Conservation (phyloP, 1,140 invertebrate species). For the Eumeta japonica region DNA sequence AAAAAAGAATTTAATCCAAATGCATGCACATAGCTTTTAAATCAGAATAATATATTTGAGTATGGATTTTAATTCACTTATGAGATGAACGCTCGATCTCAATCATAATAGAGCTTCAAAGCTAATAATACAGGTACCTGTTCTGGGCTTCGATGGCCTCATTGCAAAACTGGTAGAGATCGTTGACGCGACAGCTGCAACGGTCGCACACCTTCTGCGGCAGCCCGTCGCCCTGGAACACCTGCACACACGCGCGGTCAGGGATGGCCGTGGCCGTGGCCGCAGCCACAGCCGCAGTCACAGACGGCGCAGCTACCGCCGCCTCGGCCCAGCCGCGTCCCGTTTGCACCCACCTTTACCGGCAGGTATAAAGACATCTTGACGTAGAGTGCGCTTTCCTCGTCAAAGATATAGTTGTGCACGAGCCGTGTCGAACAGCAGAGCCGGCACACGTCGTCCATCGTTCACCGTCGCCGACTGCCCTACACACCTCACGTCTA, state of each 20-base stretch:
- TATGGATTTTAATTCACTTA: conserved; percentile 3
- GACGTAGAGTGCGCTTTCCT: conserved; percentile 44
- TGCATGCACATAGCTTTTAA: neutral
- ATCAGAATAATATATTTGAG: neutral
- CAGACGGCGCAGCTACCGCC: conserved; percentile 5
- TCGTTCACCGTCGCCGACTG: too few species aligned
- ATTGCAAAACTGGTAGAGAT: conserved; percentile 66
- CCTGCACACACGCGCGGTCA: conserved; percentile 41
- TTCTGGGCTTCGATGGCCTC: conserved; percentile 61
- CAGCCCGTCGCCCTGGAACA: conserved; percentile 60
- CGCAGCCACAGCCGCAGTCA: too few species aligned
- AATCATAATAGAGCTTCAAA: too few species aligned
- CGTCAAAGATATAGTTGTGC: conserved; percentile 48
- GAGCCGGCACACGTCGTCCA: conserved; percentile 47
- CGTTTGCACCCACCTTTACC: conserved; percentile 36
- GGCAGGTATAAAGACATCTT: conserved; percentile 53
- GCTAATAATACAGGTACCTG: conserved; percentile 51
- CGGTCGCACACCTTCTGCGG: conserved; percentile 64
- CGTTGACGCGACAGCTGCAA: conserved; percentile 65
- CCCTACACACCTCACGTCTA: too few species aligned
- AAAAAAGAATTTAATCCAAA: too few species aligned
- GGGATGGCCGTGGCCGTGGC: too few species aligned
- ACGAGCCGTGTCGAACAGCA: conserved; percentile 45
- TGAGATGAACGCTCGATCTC: too few species aligned
- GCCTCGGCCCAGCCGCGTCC: conserved; percentile 5